These are phyloP conservation scores for Platypus cylindrus DNA, from an alignment of 2,888 invertebrate genomes.

Conservation along the genomic window DNA sequence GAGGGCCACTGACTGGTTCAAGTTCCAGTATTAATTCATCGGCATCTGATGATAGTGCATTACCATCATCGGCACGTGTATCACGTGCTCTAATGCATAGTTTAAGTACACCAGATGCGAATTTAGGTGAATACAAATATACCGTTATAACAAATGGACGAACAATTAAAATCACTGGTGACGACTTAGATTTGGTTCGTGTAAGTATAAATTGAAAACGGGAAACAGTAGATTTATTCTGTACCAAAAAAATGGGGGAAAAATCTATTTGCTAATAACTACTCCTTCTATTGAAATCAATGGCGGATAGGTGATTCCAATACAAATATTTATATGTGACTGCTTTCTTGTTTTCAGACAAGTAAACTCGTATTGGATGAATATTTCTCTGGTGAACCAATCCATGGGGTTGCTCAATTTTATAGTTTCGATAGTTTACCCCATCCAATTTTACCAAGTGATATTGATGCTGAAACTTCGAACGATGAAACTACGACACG, in stretches of 20 bases:
- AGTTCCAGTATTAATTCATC: constrained; percentile 70
- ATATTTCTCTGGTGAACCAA: constrained; percentile 49
- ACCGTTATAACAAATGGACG: constrained; percentile 70
- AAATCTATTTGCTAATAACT: too few relatives aligned
- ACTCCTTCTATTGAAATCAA: too few relatives aligned
- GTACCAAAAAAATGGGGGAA: too few relatives aligned
- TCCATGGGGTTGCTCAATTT: constrained; percentile 33
- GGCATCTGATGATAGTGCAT: constrained; percentile 49
- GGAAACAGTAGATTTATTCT: too few relatives aligned
- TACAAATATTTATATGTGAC: not conserved
- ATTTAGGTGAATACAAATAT: constrained; percentile 77
- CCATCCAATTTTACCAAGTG: constrained; percentile 26
- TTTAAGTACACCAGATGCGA: constrained; percentile 72
- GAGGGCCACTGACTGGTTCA: constrained; percentile 50
- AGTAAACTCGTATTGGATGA: constrained; percentile 81
- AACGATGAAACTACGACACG: constrained; percentile 6
- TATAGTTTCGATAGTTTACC: constrained; percentile 35
- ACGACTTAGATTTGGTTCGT: constrained; percentile 72
- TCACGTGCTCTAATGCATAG: constrained; percentile 59
- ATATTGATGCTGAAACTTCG: too few relatives aligned
- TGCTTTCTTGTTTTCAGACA: constrained; percentile 41
- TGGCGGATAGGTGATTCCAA: too few relatives aligned
- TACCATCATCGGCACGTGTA: constrained; percentile 39
- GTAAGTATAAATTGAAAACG: constrained; percentile 45
- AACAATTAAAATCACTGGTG: constrained; percentile 74